phyloP scores from a whole-genome alignment of 2,797 vertebrate genomes.

The Malacoraja senta region DNA sequence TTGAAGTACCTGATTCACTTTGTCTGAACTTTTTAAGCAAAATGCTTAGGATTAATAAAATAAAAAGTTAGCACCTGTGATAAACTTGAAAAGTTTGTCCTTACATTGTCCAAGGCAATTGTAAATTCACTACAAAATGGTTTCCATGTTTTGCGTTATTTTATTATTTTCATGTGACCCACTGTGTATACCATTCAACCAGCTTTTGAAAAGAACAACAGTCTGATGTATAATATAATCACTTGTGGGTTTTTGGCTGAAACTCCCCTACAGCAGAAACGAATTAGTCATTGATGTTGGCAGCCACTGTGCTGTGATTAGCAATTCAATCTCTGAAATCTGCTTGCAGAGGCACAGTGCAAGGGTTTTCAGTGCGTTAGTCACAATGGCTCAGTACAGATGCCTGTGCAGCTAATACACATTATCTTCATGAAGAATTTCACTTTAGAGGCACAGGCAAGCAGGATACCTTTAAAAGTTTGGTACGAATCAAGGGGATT shows the following conservation, averaged over 20 bases:
- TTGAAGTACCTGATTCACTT: neutral
- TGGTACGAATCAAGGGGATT: neutral
- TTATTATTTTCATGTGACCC: neutral
- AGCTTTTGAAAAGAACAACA: neutral
- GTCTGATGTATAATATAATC: neutral
- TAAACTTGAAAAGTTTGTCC: neutral
- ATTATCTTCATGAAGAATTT: neutral
- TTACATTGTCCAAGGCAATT: neutral
- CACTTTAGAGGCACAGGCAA: neutral
- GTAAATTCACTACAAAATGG: neutral
- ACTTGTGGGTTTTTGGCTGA: neutral
- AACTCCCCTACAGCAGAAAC: neutral
- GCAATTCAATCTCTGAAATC: conserved; percentile 2
- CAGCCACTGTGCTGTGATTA: neutral
- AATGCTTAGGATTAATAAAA: neutral
- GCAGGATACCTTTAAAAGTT: neutral
- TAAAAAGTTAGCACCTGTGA: neutral
- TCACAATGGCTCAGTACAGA: neutral
- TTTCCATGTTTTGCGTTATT: neutral
- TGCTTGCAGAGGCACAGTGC: neutral
- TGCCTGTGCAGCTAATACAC: neutral
- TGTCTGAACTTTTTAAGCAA: neutral
- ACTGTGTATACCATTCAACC: neutral
- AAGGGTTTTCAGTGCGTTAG: neutral
- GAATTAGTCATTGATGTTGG: neutral